Evolutionary conservation across 2,888 invertebrate genomes (phyloP), one percentile per base, ranked within the genome.

Genomic region (Lacanobia wlatinum): DNA sequence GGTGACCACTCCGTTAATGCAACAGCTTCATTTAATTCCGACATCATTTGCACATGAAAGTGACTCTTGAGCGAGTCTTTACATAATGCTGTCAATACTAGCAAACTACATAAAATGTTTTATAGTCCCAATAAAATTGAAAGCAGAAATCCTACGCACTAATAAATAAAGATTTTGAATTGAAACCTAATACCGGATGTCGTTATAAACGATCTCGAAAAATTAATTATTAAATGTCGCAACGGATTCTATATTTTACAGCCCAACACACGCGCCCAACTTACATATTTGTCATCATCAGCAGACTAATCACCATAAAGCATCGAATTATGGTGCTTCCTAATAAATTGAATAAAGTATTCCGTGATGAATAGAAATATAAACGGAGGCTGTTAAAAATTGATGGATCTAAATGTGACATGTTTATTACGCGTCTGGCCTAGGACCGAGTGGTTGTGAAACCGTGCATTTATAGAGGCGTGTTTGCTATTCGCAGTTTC

Each of bases 91-190:
- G 80, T 82, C 78, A 86, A 83, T 87, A 84, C 80, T 78, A 70
- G 72, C 81, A 77, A 83, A 84, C 78, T 75, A 78, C 80, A 88
- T 82, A 69, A 76, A 78, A 76, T 78, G 73, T 86, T 91, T 91
- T 88, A 91, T 86, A 84, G 84, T 76, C 50, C 62, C 82, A 88
- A 89, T 91, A 90, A 91, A 91, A 86, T 86, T 85, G 87, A 88
- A 91, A 90, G 87, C 86, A 79, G 85, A 85, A 89, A 89, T 87
- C 87, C 87, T 90, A 88, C 87, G 80, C 86, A 72, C 73, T 74
- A 74, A 84, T 88, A 85, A 87, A 87, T 87, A 86, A 85, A 76
- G 79, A 80, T 81, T 86, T 81, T 84, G 77, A 73, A 83, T 82
- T 69, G 78, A 75, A 84, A 82, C 71, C 76, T 78, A 84, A 90